A percentile compares a stretch with the other conserved stretches of the same genome.
These are phyloP conservation scores for Coregonus sp. DNA, from an alignment of 2,797 vertebrate genomes.

Conservation along the genomic window DNA sequence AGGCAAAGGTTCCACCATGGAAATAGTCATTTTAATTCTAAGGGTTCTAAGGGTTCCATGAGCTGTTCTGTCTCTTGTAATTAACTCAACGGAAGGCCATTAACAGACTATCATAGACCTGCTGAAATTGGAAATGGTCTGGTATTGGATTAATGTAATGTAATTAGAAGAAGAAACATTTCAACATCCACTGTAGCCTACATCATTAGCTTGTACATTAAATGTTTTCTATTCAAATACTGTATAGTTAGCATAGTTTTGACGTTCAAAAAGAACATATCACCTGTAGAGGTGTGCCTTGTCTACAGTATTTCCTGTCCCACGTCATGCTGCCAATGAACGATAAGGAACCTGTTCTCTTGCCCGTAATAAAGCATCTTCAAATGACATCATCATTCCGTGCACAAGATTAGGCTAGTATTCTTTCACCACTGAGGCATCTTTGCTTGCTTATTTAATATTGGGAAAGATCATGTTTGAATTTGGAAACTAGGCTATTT, in stretches of 20 bases:
- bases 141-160: conserved; percentile 35
- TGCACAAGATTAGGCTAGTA: not conserved
- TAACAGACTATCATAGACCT: conserved; percentile 15
- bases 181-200: not conserved
- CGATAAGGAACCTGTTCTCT: not conserved
- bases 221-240: not conserved
- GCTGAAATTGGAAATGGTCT: conserved; percentile 25
- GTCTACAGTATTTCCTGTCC: not conserved
- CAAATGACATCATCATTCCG: not conserved
- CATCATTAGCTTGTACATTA: not conserved
- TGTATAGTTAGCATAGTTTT: not conserved
- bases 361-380: not conserved
- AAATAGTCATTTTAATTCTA: not conserved
- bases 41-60: not conserved
- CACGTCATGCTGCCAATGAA: not conserved
- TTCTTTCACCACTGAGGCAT: not conserved
- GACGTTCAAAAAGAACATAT: not conserved
- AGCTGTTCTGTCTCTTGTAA: conserved; percentile 50
- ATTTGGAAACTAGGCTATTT: too few species aligned
- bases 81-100: conserved; percentile 37
- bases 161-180: conserved; percentile 17
- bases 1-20: conserved; percentile 47
- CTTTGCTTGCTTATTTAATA: not conserved
- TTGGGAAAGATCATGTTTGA: too few species aligned
- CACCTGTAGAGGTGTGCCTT: not conserved